These are phyloP conservation scores for Drymonia ruficornis DNA, from an alignment of 2,888 invertebrate species.

Conservation along the genomic window DNA sequence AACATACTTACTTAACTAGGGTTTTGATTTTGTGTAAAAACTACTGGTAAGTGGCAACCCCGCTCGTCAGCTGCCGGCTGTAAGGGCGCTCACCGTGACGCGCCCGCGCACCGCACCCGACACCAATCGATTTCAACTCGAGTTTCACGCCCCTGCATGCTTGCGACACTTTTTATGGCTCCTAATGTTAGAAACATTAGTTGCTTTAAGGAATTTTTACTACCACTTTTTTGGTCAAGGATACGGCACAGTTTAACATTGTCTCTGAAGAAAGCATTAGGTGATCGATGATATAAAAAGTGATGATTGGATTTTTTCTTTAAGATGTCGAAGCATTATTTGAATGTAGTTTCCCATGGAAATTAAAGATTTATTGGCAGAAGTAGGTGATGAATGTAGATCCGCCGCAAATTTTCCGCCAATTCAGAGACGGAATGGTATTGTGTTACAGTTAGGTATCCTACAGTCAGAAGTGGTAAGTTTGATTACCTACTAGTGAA, in stretches of 20 bases:
- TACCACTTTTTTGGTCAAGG: conserved; percentile 2
- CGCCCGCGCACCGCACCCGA: conserved; percentile 62
- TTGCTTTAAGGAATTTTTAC: conserved; percentile 35
- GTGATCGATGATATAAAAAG: background rate
- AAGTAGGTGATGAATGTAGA: background rate
- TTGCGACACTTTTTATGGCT: conserved; percentile 48
- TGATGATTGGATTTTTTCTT: background rate
- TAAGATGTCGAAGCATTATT: background rate
- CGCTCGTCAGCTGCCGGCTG: conserved; percentile 13
- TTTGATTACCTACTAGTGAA: no score
- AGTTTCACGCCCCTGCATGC: conserved; percentile 68
- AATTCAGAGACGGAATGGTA: no score
- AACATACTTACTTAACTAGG: no score
- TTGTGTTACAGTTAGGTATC: no score
- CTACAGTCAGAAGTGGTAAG: no score
- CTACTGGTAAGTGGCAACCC: background rate
- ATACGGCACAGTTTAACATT: background rate
- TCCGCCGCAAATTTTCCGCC: no score
- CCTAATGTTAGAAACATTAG: conserved; percentile 34
- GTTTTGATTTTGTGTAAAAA: background rate
- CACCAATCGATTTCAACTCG: conserved; percentile 68
- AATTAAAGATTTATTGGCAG: background rate
- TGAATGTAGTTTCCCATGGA: background rate
- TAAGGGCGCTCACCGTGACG: conserved; percentile 53
- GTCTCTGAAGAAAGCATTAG: background rate